Evolutionary conservation across 1,140 invertebrate genomes (phyloP), one percentile per base, ranked within the genome.

Genomic region (Achroia grisella): DNA sequence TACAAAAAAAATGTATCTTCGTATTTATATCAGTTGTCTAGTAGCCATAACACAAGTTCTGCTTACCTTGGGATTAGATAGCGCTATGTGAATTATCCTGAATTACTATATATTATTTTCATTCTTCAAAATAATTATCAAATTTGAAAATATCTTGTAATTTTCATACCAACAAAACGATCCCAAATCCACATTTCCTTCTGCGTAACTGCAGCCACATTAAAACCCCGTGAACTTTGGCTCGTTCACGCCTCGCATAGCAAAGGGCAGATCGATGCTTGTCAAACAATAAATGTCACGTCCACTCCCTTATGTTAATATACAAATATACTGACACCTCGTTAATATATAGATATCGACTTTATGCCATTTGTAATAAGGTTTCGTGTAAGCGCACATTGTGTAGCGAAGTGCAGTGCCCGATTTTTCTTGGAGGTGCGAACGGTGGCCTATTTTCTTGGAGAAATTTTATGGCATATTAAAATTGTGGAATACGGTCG

Each of bases 231-330:
- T 74, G 72, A 79, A 79, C 72, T 71, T 71, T 64, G 55, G 44
- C 60, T 63, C 51, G 44, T 74, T 78, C 68, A 73, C 73, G 75
- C 71, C 68, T 77, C 73, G 67, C 52, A 67, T 66, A 61, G 57
- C 74, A 76, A 76, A 82, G 72, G 72, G 61, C 74, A 82, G 78
- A 82, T 82, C 78, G 78, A 82, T 82, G 75, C 62, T 74, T 78
- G 75, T 83, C 79, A 83, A 81, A 83, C 79, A 83, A 83, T 81
- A 79, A 83, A 83, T 83, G 79, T 79, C 77, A 83, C 61, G 72
- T 48, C 52, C 52, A 49, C 39, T 55, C 52, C 52, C 52, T 55
- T 39, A 49, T 49, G 43, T 36, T 49, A 55, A 49, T 47, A 40
- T 39, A 31, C 37, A 39, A 40, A 30, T 23, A 34, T 41, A 15